Evolutionary conservation across 1,140 invertebrate genomes (phyloP).

Genomic region (Neelides sp.): DNA sequence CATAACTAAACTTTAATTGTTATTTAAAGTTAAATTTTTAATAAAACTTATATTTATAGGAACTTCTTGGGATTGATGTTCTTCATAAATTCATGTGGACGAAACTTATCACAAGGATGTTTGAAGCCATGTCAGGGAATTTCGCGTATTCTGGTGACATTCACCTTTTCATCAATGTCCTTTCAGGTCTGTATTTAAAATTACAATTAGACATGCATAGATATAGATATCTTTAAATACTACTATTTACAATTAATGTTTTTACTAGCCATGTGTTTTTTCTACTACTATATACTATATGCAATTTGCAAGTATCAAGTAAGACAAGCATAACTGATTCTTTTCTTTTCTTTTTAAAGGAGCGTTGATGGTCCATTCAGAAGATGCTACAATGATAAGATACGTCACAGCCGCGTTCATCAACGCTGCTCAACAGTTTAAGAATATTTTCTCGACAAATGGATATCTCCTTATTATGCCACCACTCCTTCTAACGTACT

Average conservation of each 20-base stretch:
- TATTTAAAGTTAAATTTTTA: conserved; percentile 2
- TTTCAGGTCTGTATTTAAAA: conserved; percentile 56
- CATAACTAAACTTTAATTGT: not conserved
- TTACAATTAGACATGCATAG: too few species aligned
- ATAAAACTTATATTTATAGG: conserved; percentile 40
- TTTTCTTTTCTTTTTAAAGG: conserved; percentile 25
- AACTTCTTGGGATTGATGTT: conserved; percentile 84
- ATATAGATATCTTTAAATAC: too few species aligned
- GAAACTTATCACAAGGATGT: conserved; percentile 89
- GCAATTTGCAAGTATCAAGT: too few species aligned
- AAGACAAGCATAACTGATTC: too few species aligned
- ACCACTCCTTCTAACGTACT: conserved; percentile 88
- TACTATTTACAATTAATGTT: not conserved
- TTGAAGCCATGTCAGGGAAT: conserved; percentile 95
- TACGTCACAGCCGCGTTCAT: conserved; percentile 90
- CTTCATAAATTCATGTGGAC: conserved; percentile 99
- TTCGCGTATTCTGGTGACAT: conserved; percentile 96
- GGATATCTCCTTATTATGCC: conserved; percentile 97
- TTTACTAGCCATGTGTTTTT: not conserved
- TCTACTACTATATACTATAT: too few species aligned
- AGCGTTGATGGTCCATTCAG: conserved; percentile 87
- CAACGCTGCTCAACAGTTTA: conserved; percentile 95
- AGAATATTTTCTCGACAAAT: conserved; percentile 96
- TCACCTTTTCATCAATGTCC: conserved; percentile 91
- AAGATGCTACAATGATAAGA: conserved; percentile 87